Percentiles rank a stretch among this genome's conserved stretches.
These are phyloP conservation scores for Cynopterus sphinx DNA, from an alignment of 2,797 vertebrate species.

Conservation along the genomic window DNA sequence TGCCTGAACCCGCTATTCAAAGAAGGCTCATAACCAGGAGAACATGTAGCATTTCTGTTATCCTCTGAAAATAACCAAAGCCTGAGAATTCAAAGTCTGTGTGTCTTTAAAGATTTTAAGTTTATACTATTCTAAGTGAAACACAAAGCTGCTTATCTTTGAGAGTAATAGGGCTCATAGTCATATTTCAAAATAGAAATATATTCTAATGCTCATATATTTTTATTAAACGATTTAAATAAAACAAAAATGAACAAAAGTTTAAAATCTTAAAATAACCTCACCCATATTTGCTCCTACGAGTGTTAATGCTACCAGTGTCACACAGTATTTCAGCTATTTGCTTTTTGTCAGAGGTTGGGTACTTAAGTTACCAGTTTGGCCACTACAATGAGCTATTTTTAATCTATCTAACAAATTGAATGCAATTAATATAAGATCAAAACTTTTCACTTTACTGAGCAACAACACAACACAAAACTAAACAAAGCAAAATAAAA, in stretches of 20 bases:
- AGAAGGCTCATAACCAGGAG: not conserved
- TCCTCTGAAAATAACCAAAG: not conserved
- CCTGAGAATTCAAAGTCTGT: not conserved
- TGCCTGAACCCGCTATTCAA: not conserved
- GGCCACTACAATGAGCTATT: not conserved
- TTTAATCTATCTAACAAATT: not conserved
- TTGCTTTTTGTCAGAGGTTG: not conserved
- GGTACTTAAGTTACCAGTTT: not conserved
- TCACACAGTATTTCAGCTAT: not conserved
- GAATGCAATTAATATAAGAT: not conserved
- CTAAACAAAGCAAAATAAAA: not conserved
- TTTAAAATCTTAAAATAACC: not conserved
- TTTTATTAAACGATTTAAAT: slow-evolving; percentile 40
- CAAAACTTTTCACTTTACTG: not conserved
- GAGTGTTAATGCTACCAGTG: not conserved
- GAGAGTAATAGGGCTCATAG: not conserved
- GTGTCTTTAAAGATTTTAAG: slow-evolving; percentile 10
- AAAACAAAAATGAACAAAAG: not conserved
- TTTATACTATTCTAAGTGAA: not conserved
- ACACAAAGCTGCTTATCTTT: not conserved
- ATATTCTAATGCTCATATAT: not conserved
- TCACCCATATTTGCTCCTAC: not conserved
- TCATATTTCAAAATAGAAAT: not conserved
- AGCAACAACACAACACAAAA: not conserved
- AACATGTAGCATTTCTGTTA: not conserved